Base-by-base conservation (phyloP, 2,888 invertebrate species). In the Aleiodes testaceus region DNA sequence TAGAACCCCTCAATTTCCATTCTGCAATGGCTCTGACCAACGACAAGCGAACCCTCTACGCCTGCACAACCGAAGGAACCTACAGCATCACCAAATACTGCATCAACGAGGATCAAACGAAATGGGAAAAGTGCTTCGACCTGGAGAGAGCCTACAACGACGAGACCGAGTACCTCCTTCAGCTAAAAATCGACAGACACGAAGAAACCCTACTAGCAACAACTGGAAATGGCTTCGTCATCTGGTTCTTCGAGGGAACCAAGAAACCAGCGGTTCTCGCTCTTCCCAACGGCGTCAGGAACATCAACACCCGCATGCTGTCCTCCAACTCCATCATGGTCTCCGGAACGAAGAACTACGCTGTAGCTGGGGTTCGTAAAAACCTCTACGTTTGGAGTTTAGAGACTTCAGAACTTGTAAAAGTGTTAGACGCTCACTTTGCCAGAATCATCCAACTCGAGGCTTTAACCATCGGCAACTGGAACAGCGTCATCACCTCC, bases 401-500 rank as follows among this genome's bases (percentile, higher is more conserved):
- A 49, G 91, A 93, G 79, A 93, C 92, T 1, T 92, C 92, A 1
- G 93, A 94, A 75, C 89, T 99, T 74, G 92, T 97, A 30, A 98
- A 98, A 88, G 92, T 97, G 2, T 88, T 99, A 18, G 98, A 99
- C 84, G 99, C 98, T 0, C 99, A 99, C 87, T 99, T 98, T 80
- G 98, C 97, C 0, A 90, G 99, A 72, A 98, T 99, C 11, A 96
- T 99, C 70, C 96, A 97, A 79, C 88, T 99, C 71, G 95, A 95
- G 78, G 93, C 97, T 0, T 88, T 98, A 47, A 95, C 95, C 0
- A 92, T 96, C 14, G 95, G 95, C 0, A 92, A 94, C 75, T 97
- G 97, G 97, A 97, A 97, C 86, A 95, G 95, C 85, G 93, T 98
- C 4, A 96, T 99, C 61, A 98, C 99, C 0, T 97, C 98, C 0